Percentiles rank a stretch among this genome's conserved stretches.
phyloP scores from a whole-genome alignment of 2,888 invertebrate species.

The Heliconius cydno region DNA sequence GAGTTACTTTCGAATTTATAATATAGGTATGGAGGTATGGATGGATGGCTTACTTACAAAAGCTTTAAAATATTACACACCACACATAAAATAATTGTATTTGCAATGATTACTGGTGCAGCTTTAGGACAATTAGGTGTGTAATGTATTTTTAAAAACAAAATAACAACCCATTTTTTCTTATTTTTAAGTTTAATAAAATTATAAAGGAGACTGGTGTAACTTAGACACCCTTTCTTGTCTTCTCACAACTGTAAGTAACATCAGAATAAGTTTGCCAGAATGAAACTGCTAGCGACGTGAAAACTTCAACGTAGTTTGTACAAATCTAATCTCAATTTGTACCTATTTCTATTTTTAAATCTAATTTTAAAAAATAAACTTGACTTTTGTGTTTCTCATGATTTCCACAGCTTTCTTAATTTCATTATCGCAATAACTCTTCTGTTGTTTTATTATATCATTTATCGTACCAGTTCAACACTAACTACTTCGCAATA shows the following conservation, averaged over 20 bases:
- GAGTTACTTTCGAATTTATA: no score
- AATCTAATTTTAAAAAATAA: neutral
- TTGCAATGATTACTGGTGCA: neutral
- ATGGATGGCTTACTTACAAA: no score
- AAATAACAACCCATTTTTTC: no score
- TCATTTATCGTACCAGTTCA: no score
- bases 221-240: neutral
- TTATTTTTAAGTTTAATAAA: neutral
- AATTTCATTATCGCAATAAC: neutral
- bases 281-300: constrained; percentile 14
- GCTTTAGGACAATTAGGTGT: neutral
- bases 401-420: neutral
- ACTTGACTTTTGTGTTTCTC: neutral
- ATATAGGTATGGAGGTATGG: no score
- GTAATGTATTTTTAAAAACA: no score
- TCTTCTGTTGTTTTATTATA: no score
- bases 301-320: constrained; percentile 16
- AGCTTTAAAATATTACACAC: no score
- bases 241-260: constrained; percentile 3
- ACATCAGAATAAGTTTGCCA: constrained; percentile 20
- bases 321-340: constrained; percentile 20
- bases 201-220: constrained; percentile 6
- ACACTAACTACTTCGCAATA: no score
- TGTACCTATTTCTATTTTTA: constrained; percentile 5
- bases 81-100: no score